Conservation (phyloP, 2,113 vertebrate genomes). For the Corythoichthys haematopterus region DNA sequence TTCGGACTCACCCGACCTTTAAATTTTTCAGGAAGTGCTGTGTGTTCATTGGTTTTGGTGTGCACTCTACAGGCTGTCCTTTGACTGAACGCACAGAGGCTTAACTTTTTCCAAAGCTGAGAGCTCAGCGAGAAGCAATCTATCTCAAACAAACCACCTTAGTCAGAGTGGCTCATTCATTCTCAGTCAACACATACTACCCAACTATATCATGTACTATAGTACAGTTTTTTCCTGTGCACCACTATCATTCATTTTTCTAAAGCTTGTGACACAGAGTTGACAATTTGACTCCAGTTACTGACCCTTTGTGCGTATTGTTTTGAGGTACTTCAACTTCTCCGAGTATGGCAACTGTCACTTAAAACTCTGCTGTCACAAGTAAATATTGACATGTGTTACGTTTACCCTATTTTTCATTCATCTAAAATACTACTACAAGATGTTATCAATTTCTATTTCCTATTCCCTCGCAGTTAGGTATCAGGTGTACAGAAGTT, state of each 20-base stretch:
- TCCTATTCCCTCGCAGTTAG: too few relatives aligned
- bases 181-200: neutral
- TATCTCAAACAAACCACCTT: neutral
- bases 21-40: neutral
- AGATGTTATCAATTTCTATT: too few relatives aligned
- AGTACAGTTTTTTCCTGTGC: neutral
- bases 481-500: too few relatives aligned
- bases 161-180: neutral
- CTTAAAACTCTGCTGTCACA: too few relatives aligned
- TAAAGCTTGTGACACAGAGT: neutral
- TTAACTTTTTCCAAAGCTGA: neutral
- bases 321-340: too few relatives aligned
- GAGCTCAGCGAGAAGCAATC: neutral
- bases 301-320: too few relatives aligned
- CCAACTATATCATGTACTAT: neutral
- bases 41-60: neutral
- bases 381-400: too few relatives aligned
- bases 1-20: neutral
- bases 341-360: too few relatives aligned
- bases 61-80: neutral
- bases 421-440: too few relatives aligned
- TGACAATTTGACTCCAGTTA: too few relatives aligned
- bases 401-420: too few relatives aligned
- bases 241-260: neutral
- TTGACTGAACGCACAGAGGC: neutral